Evolutionary conservation across 2,113 vertebrate genomes (phyloP), one percentile per base, ranked within the genome.

Genomic region (Aphyosemion australe): DNA sequence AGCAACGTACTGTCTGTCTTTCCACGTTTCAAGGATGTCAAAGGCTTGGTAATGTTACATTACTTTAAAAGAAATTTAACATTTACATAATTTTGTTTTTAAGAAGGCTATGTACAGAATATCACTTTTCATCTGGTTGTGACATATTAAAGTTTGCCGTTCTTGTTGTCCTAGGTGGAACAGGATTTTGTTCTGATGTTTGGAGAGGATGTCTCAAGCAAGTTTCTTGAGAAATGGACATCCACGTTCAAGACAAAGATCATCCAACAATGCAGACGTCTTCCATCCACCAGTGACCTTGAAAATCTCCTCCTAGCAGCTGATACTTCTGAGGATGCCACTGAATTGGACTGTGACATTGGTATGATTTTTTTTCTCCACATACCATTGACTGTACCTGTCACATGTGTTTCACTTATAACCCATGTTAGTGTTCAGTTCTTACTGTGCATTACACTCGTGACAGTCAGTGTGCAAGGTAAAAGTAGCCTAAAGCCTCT

Each of bases 171-270:
- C 34, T 5, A 80, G 67, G 49, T 75, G 0, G 62, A 74, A 57
- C 66, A 63, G 47, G 71, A 67, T 54, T 66, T 5, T 10, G 1
- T 58, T 20, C 21, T 74, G 39, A 63, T 71, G 53, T 75, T 67
- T 54, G 52, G 62, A 0, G 43, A 79, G n/a, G 70, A 56, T 15
- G 10, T 45, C 4, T 74, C 46, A 1, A 11, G 31, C 50, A 74
- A 21, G 57, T 32, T 41, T 57, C 47, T 74, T 20, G 1, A 74
- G 0, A 61, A 11, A 12, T 72, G 58, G 63, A 14, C 63, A 8
- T 48, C 61, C 4, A 51, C 37, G 12, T 71, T 43, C 39, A 71
- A 66, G 62, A 18, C n/a, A 26, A 71, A 51, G 39, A 32, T 66
- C 21, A 70, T 77, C 49, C 49, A 76, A 34, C 32, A 76, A 41